phyloP scores from a whole-genome alignment of 2,797 vertebrate species.

The Taenioides sp. region DNA sequence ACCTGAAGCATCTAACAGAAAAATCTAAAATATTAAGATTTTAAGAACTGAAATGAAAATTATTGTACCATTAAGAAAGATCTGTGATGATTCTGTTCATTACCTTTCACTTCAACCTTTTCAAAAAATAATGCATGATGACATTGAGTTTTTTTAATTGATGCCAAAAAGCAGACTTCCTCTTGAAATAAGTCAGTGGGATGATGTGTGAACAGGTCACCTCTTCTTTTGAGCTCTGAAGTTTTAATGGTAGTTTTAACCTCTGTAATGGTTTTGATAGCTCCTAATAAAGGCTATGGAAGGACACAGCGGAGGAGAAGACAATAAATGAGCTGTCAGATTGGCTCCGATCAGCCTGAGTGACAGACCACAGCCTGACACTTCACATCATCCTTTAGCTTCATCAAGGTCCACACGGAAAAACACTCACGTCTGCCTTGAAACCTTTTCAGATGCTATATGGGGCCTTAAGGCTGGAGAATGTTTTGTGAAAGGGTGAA shows the following conservation, averaged over 20 bases:
- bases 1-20: not conserved
- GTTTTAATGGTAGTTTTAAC: conserved; percentile 10
- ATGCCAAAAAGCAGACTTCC: not conserved
- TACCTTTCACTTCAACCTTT: not conserved
- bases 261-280: conserved; percentile 3
- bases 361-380: conserved; percentile 21
- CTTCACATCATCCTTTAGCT: conserved; percentile 15
- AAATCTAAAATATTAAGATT: not conserved
- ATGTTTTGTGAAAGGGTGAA: not conserved
- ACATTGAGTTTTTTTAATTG: not conserved
- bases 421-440: not conserved
- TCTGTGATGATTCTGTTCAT: not conserved
- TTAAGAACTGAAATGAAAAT: no score
- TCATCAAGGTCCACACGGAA: conserved; percentile 1
- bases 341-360: conserved; percentile 26
- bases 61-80: not conserved
- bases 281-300: conserved; percentile 3
- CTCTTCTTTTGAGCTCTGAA: not conserved
- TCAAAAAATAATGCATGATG: not conserved
- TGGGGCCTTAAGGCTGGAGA: not conserved
- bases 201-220: conserved; percentile 17
- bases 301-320: conserved; percentile 23
- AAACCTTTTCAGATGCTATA: not conserved
- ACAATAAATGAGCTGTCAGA: conserved; percentile 21
- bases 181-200: not conserved